Percentiles rank a stretch among this genome's conserved stretches.
Evolutionary conservation across 2,797 vertebrate genomes (phyloP).

Genomic region (Tauraco hartlaubi): DNA sequence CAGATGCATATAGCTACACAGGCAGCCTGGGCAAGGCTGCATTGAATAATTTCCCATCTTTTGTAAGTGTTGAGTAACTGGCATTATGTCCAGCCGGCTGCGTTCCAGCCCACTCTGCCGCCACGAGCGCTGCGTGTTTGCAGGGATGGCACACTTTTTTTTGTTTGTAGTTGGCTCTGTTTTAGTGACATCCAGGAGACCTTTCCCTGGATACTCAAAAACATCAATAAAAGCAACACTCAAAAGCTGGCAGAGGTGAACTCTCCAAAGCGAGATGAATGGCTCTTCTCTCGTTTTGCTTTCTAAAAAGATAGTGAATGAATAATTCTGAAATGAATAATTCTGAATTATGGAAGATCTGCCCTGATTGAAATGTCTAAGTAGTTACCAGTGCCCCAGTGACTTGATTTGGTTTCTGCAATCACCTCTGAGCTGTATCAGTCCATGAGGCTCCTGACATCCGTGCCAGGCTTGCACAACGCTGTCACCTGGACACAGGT

Average conservation of each 20-base stretch:
- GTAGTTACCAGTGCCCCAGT: background rate
- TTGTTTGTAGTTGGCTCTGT: background rate
- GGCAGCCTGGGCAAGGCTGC: background rate
- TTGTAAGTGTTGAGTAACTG: background rate
- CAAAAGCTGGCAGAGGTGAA: background rate
- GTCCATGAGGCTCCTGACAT: background rate
- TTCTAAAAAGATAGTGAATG: background rate
- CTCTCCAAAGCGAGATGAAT: background rate
- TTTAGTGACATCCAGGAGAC: slow-evolving; percentile 22
- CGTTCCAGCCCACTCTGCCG: slow-evolving; percentile 32
- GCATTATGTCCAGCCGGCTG: slow-evolving; percentile 12
- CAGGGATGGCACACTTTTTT: background rate
- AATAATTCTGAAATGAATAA: background rate
- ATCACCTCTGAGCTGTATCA: background rate
- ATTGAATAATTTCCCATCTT: background rate
- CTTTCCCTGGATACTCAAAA: background rate
- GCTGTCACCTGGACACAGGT: background rate
- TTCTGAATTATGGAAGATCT: background rate
- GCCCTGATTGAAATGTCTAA: background rate
- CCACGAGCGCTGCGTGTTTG: background rate
- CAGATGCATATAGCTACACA: rapidly evolving
- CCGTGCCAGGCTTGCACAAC: background rate
- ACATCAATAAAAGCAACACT: background rate
- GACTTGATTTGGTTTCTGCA: background rate
- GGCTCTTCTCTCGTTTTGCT: background rate